A percentile compares a stretch with the other conserved stretches of the same genome.
phyloP scores from a whole-genome alignment of 2,888 invertebrate genomes.

The Tipula helvola region DNA sequence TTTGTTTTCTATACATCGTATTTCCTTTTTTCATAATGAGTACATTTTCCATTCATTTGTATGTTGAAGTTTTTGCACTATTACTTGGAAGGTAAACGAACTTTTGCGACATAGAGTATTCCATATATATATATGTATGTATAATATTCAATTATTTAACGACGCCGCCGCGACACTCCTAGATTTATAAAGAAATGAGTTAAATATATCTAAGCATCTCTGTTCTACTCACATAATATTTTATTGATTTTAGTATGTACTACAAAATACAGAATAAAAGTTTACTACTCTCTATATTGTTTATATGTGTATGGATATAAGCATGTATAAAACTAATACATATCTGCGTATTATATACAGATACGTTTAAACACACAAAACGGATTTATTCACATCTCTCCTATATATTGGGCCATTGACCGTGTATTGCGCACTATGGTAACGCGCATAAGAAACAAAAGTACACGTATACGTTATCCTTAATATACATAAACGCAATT shows the following conservation, averaged over 20 bases:
- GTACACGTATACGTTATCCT: background rate
- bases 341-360: background rate
- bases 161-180: background rate
- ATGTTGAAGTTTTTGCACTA: too few relatives aligned
- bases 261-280: background rate
- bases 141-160: background rate
- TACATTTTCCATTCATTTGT: too few relatives aligned
- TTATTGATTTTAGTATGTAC: background rate
- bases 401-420: background rate
- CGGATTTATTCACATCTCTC: background rate
- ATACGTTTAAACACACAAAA: background rate
- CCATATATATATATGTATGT: background rate
- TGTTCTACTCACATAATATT: background rate
- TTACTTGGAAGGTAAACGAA: too few relatives aligned
- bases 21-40: too few relatives aligned
- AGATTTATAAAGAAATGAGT: background rate
- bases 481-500: background rate
- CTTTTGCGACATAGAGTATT: too few relatives aligned
- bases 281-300: background rate
- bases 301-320: background rate
- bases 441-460: background rate
- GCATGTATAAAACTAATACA: too few relatives aligned
- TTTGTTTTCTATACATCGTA: too few relatives aligned
- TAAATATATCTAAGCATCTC: background rate
- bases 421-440: background rate